Conservation (phyloP, 2,888 invertebrate species). For the Gymnoscelis rufifasciata region DNA sequence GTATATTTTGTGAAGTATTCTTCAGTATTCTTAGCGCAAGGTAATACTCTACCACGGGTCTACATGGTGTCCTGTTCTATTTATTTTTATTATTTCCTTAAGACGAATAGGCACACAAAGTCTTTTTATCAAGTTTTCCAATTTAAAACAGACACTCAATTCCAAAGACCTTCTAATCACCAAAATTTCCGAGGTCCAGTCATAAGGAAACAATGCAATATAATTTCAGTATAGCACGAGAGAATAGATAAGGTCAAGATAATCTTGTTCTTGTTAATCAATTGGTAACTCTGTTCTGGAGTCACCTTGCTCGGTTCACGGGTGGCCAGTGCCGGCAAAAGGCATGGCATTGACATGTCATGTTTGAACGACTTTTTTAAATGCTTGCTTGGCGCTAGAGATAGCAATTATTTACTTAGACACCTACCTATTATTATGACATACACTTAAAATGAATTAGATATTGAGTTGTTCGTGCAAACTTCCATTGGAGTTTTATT, state of each 20-base stretch:
- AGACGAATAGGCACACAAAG: too few relatives aligned
- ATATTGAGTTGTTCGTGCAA: background rate
- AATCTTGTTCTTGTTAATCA: constrained; percentile 40
- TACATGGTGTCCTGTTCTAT: too few relatives aligned
- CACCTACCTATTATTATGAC: background rate
- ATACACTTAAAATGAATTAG: background rate
- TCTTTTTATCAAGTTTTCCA: too few relatives aligned
- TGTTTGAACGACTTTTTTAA: background rate
- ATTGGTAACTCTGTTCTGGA: constrained; percentile 33
- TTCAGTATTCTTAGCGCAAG: too few relatives aligned
- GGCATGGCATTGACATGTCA: background rate
- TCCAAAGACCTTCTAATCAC: constrained; percentile 14
- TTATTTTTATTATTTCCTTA: too few relatives aligned
- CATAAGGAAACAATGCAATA: constrained; percentile 36
- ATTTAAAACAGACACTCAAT: too few relatives aligned
- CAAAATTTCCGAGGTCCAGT: constrained; percentile 17
- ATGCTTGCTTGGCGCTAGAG: too few relatives aligned
- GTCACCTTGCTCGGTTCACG: constrained; percentile 36
- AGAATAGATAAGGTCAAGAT: constrained; percentile 40
- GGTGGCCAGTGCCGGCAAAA: constrained; percentile 7
- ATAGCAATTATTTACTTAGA: background rate
- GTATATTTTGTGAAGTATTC: too few relatives aligned
- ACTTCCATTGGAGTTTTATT: too few relatives aligned
- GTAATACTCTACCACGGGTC: too few relatives aligned
- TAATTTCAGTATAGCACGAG: constrained; percentile 30